These are phyloP conservation scores for Synanthedon myopaeformis DNA, from an alignment of 2,888 invertebrate species.

Conservation along the genomic window DNA sequence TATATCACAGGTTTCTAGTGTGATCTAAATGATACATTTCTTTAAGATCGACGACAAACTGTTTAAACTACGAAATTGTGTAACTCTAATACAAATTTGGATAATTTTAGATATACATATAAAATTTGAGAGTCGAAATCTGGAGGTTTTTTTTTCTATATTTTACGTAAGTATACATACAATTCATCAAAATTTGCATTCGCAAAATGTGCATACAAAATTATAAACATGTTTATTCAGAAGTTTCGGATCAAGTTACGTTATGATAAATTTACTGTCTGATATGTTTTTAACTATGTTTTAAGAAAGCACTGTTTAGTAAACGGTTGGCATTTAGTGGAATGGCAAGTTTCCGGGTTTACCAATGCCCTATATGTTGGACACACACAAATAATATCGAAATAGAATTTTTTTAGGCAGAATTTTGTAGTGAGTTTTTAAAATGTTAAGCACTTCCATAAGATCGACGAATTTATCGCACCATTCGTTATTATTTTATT, in stretches of 20 bases:
- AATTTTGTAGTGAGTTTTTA: slow-evolving; percentile 36
- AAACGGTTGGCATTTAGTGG: slow-evolving; percentile 14
- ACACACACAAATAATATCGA: slow-evolving; percentile 46
- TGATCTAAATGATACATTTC: slow-evolving; percentile 53
- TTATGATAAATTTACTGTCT: background rate
- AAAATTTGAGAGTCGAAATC: no score
- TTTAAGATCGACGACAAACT: slow-evolving; percentile 20
- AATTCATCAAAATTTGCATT: slow-evolving; percentile 18
- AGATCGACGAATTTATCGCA: slow-evolving; percentile 60
- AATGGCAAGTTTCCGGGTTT: slow-evolving; percentile 53
- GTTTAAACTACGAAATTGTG: slow-evolving; percentile 21
- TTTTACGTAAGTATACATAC: no score
- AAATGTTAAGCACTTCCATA: slow-evolving; percentile 50
- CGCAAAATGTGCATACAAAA: slow-evolving; percentile 10
- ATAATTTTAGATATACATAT: no score
- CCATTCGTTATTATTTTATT: slow-evolving; percentile 54
- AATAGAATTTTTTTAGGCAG: slow-evolving; percentile 54
- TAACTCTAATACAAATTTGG: slow-evolving; percentile 21
- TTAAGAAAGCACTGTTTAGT: slow-evolving; percentile 26
- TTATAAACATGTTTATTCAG: slow-evolving; percentile 4
- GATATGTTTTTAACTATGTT: background rate
- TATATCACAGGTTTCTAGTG: slow-evolving; percentile 66
- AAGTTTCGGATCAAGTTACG: background rate
- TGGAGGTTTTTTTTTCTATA: no score
- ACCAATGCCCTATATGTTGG: slow-evolving; percentile 27